A percentile compares a stretch with the other conserved stretches of the same genome.
Evolutionary conservation across 2,797 vertebrate species (phyloP).

Genomic region (Pagetopsis macropterus): DNA sequence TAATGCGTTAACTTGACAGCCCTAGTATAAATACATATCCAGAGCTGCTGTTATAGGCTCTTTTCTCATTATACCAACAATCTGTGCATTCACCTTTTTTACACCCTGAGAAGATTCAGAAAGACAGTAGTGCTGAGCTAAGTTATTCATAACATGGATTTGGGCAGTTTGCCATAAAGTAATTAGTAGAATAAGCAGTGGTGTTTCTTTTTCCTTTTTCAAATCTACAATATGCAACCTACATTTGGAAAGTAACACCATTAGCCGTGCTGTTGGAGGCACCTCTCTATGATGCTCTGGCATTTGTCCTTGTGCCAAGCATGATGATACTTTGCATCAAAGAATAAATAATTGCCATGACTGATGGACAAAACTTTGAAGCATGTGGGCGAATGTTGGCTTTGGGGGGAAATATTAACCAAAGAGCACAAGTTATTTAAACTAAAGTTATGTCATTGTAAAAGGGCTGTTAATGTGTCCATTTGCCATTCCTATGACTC

Average conservation of each 20-base stretch:
- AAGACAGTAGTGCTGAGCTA: slow-evolving; percentile 22
- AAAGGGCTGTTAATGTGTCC: neutral
- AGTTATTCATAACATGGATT: slow-evolving; percentile 44
- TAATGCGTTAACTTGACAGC: too few species aligned
- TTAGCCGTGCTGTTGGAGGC: slow-evolving; percentile 37
- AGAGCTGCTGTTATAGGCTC: neutral
- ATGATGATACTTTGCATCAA: slow-evolving; percentile 26
- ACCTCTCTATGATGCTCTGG: slow-evolving; percentile 13
- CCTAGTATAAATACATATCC: slow-evolving; percentile 16
- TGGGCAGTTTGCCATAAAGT: slow-evolving; percentile 40
- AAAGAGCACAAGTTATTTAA: neutral
- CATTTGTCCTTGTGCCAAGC: slow-evolving; percentile 17
- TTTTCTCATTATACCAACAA: slow-evolving; percentile 31
- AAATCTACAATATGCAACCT: slow-evolving; percentile 33
- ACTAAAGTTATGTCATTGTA: neutral
- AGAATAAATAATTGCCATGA: slow-evolving; percentile 19
- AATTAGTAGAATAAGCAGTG: slow-evolving; percentile 36
- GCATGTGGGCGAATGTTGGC: neutral
- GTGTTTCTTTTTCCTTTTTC: slow-evolving; percentile 11
- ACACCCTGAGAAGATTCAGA: slow-evolving; percentile 17
- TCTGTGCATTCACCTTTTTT: slow-evolving; percentile 38
- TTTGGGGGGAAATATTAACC: neutral
- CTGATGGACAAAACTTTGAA: slow-evolving; percentile 15
- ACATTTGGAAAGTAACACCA: slow-evolving; percentile 36
- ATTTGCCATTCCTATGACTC: neutral